These are phyloP conservation scores for Porites rus DNA, from an alignment of 92 coral and sea anemone species.

Conservation along the genomic window DNA sequence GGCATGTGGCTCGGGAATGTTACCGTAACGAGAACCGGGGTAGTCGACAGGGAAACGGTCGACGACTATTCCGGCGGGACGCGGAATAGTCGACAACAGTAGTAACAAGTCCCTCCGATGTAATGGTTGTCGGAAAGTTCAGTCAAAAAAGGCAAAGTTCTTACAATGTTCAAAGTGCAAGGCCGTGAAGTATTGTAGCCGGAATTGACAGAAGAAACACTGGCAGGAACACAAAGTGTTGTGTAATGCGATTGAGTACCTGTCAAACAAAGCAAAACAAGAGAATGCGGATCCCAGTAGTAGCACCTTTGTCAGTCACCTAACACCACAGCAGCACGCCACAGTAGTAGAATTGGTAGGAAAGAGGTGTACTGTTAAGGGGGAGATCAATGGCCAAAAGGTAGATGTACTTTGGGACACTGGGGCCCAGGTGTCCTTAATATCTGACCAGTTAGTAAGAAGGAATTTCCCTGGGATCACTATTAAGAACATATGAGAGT, in stretches of 20 bases:
- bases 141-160: constrained; percentile 14
- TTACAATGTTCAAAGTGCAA: constrained; percentile 48
- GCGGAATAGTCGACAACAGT: constrained; percentile 58
- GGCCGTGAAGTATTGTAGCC: constrained; percentile 33
- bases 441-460: constrained; percentile 40
- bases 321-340: constrained; percentile 51
- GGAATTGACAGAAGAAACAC: constrained; percentile 47
- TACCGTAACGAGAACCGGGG: background rate
- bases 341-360: constrained; percentile 66
- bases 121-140: constrained; percentile 33
- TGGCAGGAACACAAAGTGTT: constrained; percentile 44
- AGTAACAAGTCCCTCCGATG: constrained; percentile 31
- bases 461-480: constrained; percentile 20
- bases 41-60: constrained; percentile 62
- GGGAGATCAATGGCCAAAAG: constrained; percentile 45
- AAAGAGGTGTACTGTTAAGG: constrained; percentile 58
- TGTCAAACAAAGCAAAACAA: background rate
- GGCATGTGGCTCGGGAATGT: constrained; percentile 61
- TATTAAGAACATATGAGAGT: constrained; percentile 9
- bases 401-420: constrained; percentile 67
- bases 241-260: constrained; percentile 19
- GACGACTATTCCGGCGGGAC: constrained; percentile 69
- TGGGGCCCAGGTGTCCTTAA: constrained; percentile 54
- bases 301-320: constrained; percentile 22
- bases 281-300: background rate